A percentile compares a stretch with the other conserved stretches of the same genome.
phyloP scores from a whole-genome alignment of 2,888 invertebrate genomes.

The Liodrosophila aerea region DNA sequence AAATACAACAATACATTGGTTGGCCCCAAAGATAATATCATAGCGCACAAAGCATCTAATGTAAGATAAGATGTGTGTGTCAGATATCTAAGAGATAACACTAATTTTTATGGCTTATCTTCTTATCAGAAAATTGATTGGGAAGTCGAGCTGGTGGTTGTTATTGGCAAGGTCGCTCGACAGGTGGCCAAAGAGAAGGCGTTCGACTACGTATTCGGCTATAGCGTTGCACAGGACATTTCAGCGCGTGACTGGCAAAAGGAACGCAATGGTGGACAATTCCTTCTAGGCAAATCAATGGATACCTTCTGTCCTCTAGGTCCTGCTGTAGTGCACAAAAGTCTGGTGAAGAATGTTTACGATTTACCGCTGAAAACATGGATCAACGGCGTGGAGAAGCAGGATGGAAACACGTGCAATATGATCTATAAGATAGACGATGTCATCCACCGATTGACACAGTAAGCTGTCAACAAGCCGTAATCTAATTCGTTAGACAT shows the following conservation, averaged over 20 bases:
- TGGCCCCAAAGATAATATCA: slow-evolving; percentile 88
- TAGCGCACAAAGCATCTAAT: slow-evolving; percentile 85
- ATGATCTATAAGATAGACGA: slow-evolving; percentile 90
- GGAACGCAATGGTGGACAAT: slow-evolving; percentile 86
- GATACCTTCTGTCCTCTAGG: slow-evolving; percentile 95
- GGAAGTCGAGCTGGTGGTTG: slow-evolving; percentile 90
- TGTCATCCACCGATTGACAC: slow-evolving; percentile 88
- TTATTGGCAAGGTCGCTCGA: slow-evolving; percentile 86
- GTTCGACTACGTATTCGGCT: slow-evolving; percentile 90
- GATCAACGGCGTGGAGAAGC: slow-evolving; percentile 90
- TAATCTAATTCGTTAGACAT: not conserved
- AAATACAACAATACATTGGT: slow-evolving; percentile 92
- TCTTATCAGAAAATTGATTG: slow-evolving; percentile 89
- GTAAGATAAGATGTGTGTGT: slow-evolving; percentile 81
- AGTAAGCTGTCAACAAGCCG: slow-evolving; percentile 83
- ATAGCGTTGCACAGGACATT: slow-evolving; percentile 93
- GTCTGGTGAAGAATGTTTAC: slow-evolving; percentile 88
- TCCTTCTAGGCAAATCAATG: slow-evolving; percentile 91
- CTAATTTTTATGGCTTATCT: slow-evolving; percentile 4
- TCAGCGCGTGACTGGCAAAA: slow-evolving; percentile 91
- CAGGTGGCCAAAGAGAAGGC: slow-evolving; percentile 87
- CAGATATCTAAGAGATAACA: slow-evolving; percentile 2
- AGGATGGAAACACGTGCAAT: slow-evolving; percentile 90
- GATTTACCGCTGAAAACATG: slow-evolving; percentile 87
- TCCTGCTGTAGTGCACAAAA: slow-evolving; percentile 90